Base-by-base conservation (phyloP, 2,888 invertebrate species). In the Synergus laeviventris region DNA sequence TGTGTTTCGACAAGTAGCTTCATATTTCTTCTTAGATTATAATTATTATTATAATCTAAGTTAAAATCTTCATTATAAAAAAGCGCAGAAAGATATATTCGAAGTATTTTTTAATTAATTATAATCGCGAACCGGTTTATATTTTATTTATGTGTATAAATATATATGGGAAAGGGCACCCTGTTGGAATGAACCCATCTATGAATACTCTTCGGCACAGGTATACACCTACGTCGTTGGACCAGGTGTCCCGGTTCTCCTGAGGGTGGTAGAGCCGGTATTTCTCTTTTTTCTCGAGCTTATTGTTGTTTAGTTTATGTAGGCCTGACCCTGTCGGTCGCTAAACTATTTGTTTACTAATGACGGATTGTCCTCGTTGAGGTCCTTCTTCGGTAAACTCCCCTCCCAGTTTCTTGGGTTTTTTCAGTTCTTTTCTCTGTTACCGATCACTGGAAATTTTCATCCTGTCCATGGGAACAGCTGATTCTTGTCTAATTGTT, bases 261-360 rank as follows among this genome's bases (percentile, higher is more conserved):
- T 74, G 81, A 85, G 84, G 85, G 82, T 82, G 82, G 85, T 78
- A 78, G 16, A 49, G 82, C 79, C 82, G 85, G 84, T 83, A 84
- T 86, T 87, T 82, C 83, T 84, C 83, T 84, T 82, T 81, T 81
- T 81, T 73, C 75, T 70, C 75, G 79, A 73, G 66, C 84, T 87
- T 81, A 87, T 88, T 88, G 88, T 88, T 87, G 85, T 84, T 86
- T 84, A 86, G 87, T 87, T 88, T 87, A 86, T 84, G 85, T 85
- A 86, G 87, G 83, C 85, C 84, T 78, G 84, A 78, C 82, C 85
- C 83, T 77, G 80, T 78, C 82, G 81, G 80, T 83, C 83, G 84
- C 85, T 85, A 84, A 87, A 88, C 87, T 88, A 87, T 88, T 88
- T 88, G 86, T 88, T 88, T 88, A 88, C 87, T 88, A 88, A 88